Base-by-base conservation (phyloP, 2,797 vertebrate species). In the Cuniculus paca region DNA sequence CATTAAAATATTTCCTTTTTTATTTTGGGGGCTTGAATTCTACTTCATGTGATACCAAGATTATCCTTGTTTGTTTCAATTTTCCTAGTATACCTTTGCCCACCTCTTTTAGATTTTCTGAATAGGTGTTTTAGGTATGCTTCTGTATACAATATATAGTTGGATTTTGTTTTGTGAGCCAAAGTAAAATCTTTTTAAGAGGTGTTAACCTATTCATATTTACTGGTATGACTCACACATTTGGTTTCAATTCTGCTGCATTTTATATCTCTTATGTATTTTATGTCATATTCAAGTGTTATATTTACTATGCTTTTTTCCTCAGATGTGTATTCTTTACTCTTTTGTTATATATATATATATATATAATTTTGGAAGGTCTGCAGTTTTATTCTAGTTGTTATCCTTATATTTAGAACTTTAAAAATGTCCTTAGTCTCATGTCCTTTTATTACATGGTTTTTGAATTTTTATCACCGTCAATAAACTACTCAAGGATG, bases 401-500 rank as follows among this genome's bases (percentile, higher is more conserved):
- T 56, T 88, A 92, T 65, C 58, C 92, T 95, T 74, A 85, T 83
- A 94, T 19, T 90, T 34, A 79, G 14, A 79, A 83, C 19, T 92
- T 93, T 65, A 54, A 56, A 90, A 84, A 83, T 72, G 11, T 36
- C 26, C n/a, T 91, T 68, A 58, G 20, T 68, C 39, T 87, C 28
- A 68, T 88, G 45, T 79, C 91, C 34, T 79, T 84, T 91, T 74
- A 63, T 52, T 86, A 90, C 50, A 34, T 60, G 20, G 20, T 65
- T 93, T 93, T 84, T 75, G 36, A 74, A 8, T 75, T 80, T 88
- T 91, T 72, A 79, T 83, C 10, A 10, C 34, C 83, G 36, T 93
- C n/a, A 84, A 2, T 94, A n/a, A 94, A 79, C 36, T 86, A 52
- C 22, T 89, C 48, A 95, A 9, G 42, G 70, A 36, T 80, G 58